Base-by-base conservation (phyloP, 2,797 vertebrate genomes). In the Odontamblyopus lacepedii region DNA sequence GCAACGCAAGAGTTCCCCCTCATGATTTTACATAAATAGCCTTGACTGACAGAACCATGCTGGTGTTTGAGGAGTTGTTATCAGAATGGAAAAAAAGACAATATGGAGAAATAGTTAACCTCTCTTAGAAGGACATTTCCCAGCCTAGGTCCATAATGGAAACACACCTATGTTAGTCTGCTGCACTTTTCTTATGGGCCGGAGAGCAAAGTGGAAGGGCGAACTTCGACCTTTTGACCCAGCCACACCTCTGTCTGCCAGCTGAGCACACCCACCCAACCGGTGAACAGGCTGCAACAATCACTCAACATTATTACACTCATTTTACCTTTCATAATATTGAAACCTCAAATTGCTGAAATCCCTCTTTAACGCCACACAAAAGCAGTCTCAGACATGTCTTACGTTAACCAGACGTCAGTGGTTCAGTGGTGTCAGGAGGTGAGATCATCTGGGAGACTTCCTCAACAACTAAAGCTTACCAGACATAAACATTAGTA, bases 361-460 rank as follows among this genome's bases (percentile, higher is more conserved):
- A 53, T 67, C 48, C 5, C 18, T 19, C 65, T 32, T 32, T n/a
- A 67, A 53, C 65, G n/a, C 8, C 18, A 48, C 48, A 53, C 48
- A 53, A 67, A 55, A 11, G 16, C 29, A 53, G 27, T 19, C 50
- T 53, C 48, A 67, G 73, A 84, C 84, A 78, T 62, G n/a, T 72
- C 72, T 73, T 62, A 74, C 12, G 66, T 70, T 77, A 69, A 70
- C 44, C 74, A 85, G 80, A 80, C 41, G 18, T 82, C 81, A 78
- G 72, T 12, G 30, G 75, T 79, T 83, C 85, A 78, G 70, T 84
- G 83, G 67, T 81, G 86, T 85, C 79, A 87, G 60, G 50, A 81
- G 67, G 77, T 88, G 77, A 91, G 60, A 63, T 87, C 84, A 88
- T 85, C 59, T 73, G 79, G 76, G 81, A 84, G 86, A 85, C 64